phyloP scores from a whole-genome alignment of 2,888 invertebrate species.

The Ophion ventricosus region DNA sequence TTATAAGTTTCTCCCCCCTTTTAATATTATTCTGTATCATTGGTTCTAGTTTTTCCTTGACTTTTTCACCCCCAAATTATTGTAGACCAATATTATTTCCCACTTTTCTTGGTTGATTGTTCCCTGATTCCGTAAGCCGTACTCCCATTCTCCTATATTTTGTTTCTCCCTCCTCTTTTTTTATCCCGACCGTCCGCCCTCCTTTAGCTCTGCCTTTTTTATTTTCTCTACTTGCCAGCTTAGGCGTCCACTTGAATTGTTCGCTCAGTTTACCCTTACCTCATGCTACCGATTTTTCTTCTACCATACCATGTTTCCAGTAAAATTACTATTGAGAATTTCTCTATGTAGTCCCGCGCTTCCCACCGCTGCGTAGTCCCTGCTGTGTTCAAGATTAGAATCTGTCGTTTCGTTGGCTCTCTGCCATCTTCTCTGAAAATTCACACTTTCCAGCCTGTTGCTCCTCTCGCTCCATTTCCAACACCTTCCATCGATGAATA shows the following conservation, averaged over 20 bases:
- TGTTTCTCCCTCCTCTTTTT: neutral
- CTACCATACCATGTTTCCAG: slow-evolving; percentile 36
- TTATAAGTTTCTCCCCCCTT: neutral
- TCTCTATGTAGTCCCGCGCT: too few species aligned
- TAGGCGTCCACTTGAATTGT: slow-evolving; percentile 9
- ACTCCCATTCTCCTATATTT: slow-evolving; percentile 11
- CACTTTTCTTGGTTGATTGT: neutral
- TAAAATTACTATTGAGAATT: neutral
- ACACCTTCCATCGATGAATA: too few species aligned
- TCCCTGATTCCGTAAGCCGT: neutral
- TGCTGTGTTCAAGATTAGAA: too few species aligned
- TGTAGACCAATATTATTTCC: slow-evolving; percentile 28
- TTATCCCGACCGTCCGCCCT: slow-evolving; percentile 27
- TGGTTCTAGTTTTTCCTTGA: neutral
- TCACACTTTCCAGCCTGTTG: too few species aligned
- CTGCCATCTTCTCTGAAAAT: too few species aligned
- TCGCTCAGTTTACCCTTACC: neutral
- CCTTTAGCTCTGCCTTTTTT: slow-evolving; percentile 23
- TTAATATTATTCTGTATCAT: neutral
- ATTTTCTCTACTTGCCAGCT: slow-evolving; percentile 8
- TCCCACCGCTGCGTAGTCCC: too few species aligned
- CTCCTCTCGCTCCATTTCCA: too few species aligned
- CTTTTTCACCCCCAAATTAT: slow-evolving; percentile 11
- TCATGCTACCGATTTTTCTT: neutral
- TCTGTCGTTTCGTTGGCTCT: too few species aligned